Evolutionary conservation across 2,797 vertebrate genomes (phyloP), one percentile per base, ranked within the genome.

Genomic region (Microctenopoma steveboyesi): DNA sequence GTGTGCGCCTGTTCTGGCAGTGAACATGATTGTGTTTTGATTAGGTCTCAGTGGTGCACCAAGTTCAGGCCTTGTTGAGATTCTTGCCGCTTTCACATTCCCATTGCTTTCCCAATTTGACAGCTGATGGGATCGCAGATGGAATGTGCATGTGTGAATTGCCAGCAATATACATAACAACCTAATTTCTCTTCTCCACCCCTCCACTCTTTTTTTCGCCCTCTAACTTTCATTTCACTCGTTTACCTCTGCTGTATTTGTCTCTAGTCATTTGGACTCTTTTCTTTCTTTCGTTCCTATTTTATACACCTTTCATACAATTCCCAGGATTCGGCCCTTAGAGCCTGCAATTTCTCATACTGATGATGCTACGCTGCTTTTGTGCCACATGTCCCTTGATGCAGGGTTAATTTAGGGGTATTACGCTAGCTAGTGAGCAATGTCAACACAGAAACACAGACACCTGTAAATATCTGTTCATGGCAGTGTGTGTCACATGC

Each of bases 41-140:
- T 93, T 91, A 92, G 91, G 86, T 93, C 91, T 90, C 88, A 86
- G 90, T 85, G 86, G 86, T 81, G 76, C 46, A 68, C 86, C 82
- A 81, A 81, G 84, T 90, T 91, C 87, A 78, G 85, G 81, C 82
- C 86, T 89, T 82, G 86, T 89, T 91, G 88, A 92, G 90, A 91
- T 85, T 91, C 86, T 78, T 70, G 76, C 85, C 77, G 69, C 83
- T 88, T 87, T 89, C 78, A 88, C 90, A 90, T 92, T 82, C 86
- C 87, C 82, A 85, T 91, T 80, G 82, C 88, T 90, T 91, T 91
- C 88, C 83, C 95, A 95, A 92, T 95, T 95, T 95, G 96, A 93
- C 95, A 95, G 93, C 91, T 95, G 95, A 96, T 95, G 94, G 95
- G 94, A 95, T 95, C 92, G 93, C 91, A 95, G 94, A 95, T 95